A percentile compares a stretch with the other conserved stretches of the same genome.
Evolutionary conservation across 1,140 invertebrate genomes (phyloP).

Genomic region (Caerostris darwini): DNA sequence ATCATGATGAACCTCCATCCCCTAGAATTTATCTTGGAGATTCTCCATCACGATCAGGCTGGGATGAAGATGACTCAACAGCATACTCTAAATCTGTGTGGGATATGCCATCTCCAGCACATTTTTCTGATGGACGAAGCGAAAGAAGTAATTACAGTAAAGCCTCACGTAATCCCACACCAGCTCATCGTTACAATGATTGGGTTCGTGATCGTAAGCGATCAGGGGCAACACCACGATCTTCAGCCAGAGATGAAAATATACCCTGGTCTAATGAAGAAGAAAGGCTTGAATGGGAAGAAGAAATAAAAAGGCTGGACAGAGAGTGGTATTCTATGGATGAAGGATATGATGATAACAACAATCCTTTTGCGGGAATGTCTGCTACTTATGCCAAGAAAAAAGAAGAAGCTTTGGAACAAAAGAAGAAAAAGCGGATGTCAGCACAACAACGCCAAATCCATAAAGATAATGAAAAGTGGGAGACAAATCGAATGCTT

Average conservation of each 20-base stretch:
- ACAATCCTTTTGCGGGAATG: conserved; percentile 94
- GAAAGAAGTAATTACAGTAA: conserved; percentile 78
- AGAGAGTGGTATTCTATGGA: conserved; percentile 98
- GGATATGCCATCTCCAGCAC: conserved; percentile 94
- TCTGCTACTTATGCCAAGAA: conserved; percentile 94
- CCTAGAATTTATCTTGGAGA: conserved; percentile 75
- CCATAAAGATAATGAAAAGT: conserved; percentile 98
- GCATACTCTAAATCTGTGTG: conserved; percentile 86
- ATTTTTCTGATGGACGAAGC: conserved; percentile 67
- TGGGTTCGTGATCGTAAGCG: conserved; percentile 87
- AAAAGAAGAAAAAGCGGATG: conserved; percentile 93
- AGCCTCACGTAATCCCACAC: conserved; percentile 85
- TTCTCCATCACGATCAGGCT: conserved; percentile 64
- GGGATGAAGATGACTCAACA: conserved; percentile 68
- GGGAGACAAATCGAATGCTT: conserved; percentile 99
- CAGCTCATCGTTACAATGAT: conserved; percentile 85
- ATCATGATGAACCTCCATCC: conserved; percentile 72
- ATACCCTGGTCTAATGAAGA: conserved; percentile 67
- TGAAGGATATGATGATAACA: conserved; percentile 95
- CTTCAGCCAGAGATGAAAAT: conserved; percentile 70
- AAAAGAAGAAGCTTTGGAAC: conserved; percentile 95
- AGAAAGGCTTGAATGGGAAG: conserved; percentile 80
- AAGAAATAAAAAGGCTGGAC: conserved; percentile 95
- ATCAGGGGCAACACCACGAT: conserved; percentile 83
- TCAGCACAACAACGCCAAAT: conserved; percentile 96